Conservation (phyloP, 2,797 vertebrate genomes). For the Hydrocynus forskahlii region DNA sequence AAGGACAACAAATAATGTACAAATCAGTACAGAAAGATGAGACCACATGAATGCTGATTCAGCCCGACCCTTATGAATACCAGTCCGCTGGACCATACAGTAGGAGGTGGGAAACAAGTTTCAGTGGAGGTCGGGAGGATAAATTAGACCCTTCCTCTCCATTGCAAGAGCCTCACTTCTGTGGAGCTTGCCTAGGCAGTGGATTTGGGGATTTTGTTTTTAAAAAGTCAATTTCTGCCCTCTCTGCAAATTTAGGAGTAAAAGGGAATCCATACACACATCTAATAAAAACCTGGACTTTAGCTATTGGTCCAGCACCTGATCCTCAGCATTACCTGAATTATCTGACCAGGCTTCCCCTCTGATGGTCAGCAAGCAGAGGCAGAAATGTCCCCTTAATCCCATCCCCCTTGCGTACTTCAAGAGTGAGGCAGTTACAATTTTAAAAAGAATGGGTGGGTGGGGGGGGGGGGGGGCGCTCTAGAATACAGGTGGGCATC, state of each 20-base stretch:
- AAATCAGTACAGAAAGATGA: conserved; percentile 85
- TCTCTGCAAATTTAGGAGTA: not conserved
- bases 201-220: conserved; percentile 26
- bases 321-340: conserved; percentile 15
- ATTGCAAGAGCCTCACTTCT: conserved; percentile 12
- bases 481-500: conserved; percentile 5
- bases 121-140: conserved; percentile 35
- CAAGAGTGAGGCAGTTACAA: conserved; percentile 8
- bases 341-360: not conserved
- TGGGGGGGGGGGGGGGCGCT: not conserved
- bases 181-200: conserved; percentile 27
- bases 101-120: conserved; percentile 48
- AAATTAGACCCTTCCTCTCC: conserved; percentile 19
- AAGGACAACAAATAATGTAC: conserved; percentile 89
- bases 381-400: conserved; percentile 4
- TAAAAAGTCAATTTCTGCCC: not conserved
- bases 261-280: conserved; percentile 29
- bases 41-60: conserved; percentile 71
- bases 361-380: conserved; percentile 16
- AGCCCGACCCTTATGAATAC: conserved; percentile 44
- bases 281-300: conserved; percentile 49
- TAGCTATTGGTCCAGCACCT: conserved; percentile 52
- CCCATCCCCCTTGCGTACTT: not conserved
- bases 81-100: conserved; percentile 50
- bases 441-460: not conserved